Conservation (phyloP, 2,113 vertebrate species). For the Passer domesticus region DNA sequence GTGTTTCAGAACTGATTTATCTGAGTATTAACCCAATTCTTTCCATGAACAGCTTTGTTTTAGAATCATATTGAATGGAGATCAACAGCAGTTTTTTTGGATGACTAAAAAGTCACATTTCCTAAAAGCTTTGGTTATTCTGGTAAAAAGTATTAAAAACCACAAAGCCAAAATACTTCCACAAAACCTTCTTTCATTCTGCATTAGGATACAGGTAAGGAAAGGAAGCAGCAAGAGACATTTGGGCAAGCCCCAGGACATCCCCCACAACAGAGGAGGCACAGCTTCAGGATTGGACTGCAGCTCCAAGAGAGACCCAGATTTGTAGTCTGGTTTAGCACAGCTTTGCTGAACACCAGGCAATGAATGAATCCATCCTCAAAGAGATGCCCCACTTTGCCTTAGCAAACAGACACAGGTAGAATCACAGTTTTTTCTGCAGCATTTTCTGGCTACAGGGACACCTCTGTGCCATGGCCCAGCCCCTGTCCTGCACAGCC, state of each 20-base stretch:
- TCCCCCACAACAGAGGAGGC: background rate
- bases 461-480: background rate
- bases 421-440: background rate
- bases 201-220: background rate
- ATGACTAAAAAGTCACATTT: background rate
- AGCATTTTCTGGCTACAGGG: background rate
- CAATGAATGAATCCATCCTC: background rate
- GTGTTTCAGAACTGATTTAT: background rate
- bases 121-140: background rate
- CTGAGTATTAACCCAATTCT: background rate
- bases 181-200: background rate
- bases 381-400: background rate
- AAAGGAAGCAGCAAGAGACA: background rate
- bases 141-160: background rate
- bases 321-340: background rate
- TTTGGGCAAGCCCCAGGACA: background rate
- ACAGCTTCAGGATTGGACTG: background rate
- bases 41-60: background rate
- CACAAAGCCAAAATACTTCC: background rate
- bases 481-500: background rate
- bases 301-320: background rate
- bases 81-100: background rate
- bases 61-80: background rate
- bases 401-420: rapidly evolving
- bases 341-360: background rate